Evolutionary conservation across 35 echinoderm and acorn worm species (phyloP), one percentile per base, ranked within the genome.

Genomic region (Acanthaster planci): DNA sequence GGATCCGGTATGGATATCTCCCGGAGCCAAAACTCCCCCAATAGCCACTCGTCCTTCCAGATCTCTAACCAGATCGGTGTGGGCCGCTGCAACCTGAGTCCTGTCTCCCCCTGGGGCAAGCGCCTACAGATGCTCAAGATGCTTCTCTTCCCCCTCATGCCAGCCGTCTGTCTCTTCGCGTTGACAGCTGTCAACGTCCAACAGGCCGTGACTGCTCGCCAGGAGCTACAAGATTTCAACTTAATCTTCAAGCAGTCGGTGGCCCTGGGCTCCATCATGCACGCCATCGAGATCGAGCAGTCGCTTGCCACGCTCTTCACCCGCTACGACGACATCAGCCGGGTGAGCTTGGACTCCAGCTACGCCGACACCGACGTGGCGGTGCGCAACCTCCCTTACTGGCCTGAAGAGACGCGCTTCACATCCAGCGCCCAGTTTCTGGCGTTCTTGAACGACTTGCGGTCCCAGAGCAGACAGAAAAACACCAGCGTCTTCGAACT

Each of bases 111-210:
- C 23, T 83, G 54, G 35, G 85, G 90, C 8, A 80, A 87, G 12
- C 64, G 83, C 16, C 67, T 92, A 7, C 90, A 92, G 53, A 76
- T 92, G 26, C 40, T 88, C 22, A 84, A 88, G 85, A 92, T 92
- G 90, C 26, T 92, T 8, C 21, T 79, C 34, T 88, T 92, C 19
- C 90, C 90, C 2, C 39, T 92, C 30, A 54, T 87, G 0, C 90
- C 90, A 8, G 82, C 90, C 27, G 34, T 72, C 55, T 81, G 34
- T 14, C 60, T 17, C 34, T 80, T 29, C 52, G 53, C 17, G 21
- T 5, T 17, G 29, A 27, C 52, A 37, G 86, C 67, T 79, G 67
- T 86, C 39, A 86, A 76, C 31, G 44, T 86, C 29, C 15, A 86
- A 18, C 36, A 53, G 40, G 32, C 75, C 9, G 36, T 30, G 39